Percentiles rank a stretch among this genome's conserved stretches.
phyloP scores from a whole-genome alignment of 1,140 invertebrate genomes.

The Trialeurodes vaporariorum region DNA sequence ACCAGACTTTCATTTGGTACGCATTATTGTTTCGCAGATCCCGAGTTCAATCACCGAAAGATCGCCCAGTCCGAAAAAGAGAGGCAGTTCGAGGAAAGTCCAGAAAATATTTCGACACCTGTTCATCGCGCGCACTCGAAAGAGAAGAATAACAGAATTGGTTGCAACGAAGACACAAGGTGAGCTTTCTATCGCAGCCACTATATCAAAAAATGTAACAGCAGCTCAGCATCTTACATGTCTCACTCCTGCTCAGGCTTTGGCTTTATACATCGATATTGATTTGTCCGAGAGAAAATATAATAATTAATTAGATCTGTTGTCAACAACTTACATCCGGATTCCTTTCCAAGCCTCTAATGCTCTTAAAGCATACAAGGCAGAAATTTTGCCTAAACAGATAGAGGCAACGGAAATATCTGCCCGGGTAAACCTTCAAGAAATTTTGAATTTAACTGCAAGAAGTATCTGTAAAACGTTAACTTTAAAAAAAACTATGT shows the following conservation, averaged over 20 bases:
- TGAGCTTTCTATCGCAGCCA: not conserved
- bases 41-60: no score
- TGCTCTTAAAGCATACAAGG: not conserved
- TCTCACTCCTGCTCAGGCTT: not conserved
- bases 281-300: not conserved
- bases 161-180: not conserved
- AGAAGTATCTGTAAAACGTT: not conserved
- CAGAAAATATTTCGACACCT: not conserved
- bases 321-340: not conserved
- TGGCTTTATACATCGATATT: not conserved
- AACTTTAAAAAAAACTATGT: not conserved
- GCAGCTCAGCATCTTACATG: not conserved
- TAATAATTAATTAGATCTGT: not conserved
- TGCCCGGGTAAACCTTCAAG: not conserved
- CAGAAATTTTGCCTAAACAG: not conserved
- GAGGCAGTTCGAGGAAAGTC: not conserved
- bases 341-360: not conserved
- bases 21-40: no score
- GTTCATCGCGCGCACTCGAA: not conserved
- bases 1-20: no score
- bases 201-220: not conserved
- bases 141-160: not conserved
- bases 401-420: not conserved
- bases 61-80: not conserved
- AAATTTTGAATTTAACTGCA: not conserved